Base-by-base conservation (phyloP, 2,888 invertebrate genomes). In the Julus scandinavius region DNA sequence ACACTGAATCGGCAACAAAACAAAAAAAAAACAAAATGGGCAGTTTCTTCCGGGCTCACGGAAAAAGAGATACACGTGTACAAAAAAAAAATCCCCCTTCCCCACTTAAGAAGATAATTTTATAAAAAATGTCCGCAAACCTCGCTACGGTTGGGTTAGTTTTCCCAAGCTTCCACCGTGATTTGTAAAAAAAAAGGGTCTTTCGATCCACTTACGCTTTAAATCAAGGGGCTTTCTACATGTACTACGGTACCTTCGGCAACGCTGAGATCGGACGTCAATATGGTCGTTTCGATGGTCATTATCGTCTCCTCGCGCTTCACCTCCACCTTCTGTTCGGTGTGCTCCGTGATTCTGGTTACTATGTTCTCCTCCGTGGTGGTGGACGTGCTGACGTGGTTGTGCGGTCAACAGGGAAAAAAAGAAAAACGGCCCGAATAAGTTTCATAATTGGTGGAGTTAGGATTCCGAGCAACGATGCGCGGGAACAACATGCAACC, bases 251-350 rank as follows among this genome's bases (percentile, higher is more conserved):
- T 85, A 85, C 85, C 85, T 85, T 85, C 85, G 45, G 49, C 58
- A 41, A 87, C 87, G 45, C 54, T 54, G 40, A 85, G 20, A 50
- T 88, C 88, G n/a, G 87, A 87, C 20, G 88, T 84, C 40, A 88
- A 49, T n/a, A 88, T 87, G 17, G 87, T 88, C 17, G 88, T 88
- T 50, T 88, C 88, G 38, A 88, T 87, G n/a, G 88, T 88, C 38
- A 87, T 88, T 40, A 88, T 87, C n/a, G 87, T 88, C 63, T 88
- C 88, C 40, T 88, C 88, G 4, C 88, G 80, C 29, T 88, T 88
- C 45, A 88, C 88, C 63, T 88, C 88, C 38, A 87, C 87, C 63
- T 88, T 88, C 58, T 88, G 54, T 54, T 88, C 88, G 9, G 84
- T 80, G 45, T 87, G 87, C 38, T 88, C 88, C 40, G 87, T 87